Percentiles rank a stretch among this genome's conserved stretches.
These are phyloP conservation scores for Rhinolophus ferrumequinum DNA, from an alignment of 2,113 vertebrate genomes.

Conservation along the genomic window DNA sequence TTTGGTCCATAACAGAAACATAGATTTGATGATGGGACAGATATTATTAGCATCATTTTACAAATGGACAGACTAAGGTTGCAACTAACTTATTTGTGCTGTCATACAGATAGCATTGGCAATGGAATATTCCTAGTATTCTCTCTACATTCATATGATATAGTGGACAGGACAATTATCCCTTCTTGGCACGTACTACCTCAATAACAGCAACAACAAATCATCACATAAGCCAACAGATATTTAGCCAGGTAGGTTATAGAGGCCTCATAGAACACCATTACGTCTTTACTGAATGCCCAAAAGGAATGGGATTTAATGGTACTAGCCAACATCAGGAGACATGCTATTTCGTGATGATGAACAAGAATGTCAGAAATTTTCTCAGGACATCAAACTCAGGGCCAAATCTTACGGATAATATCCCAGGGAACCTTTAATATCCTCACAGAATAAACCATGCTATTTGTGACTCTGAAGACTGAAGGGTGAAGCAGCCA, in stretches of 20 bases:
- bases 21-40: neutral
- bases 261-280: neutral
- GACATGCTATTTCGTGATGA: neutral
- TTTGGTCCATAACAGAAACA: neutral
- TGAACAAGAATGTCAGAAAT: constrained; percentile 58
- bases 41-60: neutral
- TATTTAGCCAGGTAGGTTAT: neutral
- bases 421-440: constrained; percentile 62
- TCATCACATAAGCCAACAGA: neutral
- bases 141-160: neutral
- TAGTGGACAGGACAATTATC: neutral
- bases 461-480: constrained; percentile 14
- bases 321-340: neutral
- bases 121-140: neutral
- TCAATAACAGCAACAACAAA: neutral
- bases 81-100: neutral
- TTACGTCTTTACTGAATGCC: neutral
- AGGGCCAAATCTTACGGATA: constrained; percentile 41
- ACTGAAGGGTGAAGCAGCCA: neutral
- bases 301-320: constrained; percentile 27
- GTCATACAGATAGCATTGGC: neutral
- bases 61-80: neutral
- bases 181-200: neutral
- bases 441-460: constrained; percentile 58
- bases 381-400: constrained; percentile 66